Base-by-base conservation (phyloP, 2,888 invertebrate genomes). In the Chaetoderma sp. region DNA sequence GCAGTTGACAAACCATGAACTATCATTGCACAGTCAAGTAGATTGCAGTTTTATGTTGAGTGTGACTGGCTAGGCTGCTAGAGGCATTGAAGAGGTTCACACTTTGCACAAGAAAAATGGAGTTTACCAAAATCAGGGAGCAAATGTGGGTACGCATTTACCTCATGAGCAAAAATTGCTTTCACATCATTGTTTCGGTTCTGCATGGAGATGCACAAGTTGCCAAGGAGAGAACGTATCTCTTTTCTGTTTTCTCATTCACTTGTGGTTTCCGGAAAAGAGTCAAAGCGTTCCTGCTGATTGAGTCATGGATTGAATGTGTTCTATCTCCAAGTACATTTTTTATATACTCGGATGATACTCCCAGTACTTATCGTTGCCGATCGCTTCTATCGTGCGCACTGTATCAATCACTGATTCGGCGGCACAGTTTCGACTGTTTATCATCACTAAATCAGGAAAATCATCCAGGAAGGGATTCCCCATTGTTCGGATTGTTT, bases 1-100 rank as follows among this genome's bases (percentile, higher is more conserved):
- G 50, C 44, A 6, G 63, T 60, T 39, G 30, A 27, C 39, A 68
- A 25, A 47, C 62, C 58, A 49, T 72, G 67, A 10, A 71, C 60
- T 18, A 74, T 57, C 8, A 60, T 72, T 27, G 73, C 60, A 18
- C 71, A 66, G 57, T 68, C 73, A 13, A 69, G 21, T n/a, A 69
- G 27, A 23, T 54, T 44, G 2, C 50, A 60, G 36, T 69, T 60
- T n/a, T 47, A 52, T n/a, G 23, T 18, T 8, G 63, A 32, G 18
- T 44, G n/a, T 47, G 36, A 50, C 30, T 28, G 50, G 5, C 10
- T 42, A 0, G 25, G 3, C 42, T 1, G 42, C 36, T 62, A 61
- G 23, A 65, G 25, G 25, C 45, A 52, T 28, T 2, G 36, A 8
- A 42, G 44, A n/a, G 62, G 60, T 23, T 65, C 61, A 30, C 55